These are phyloP conservation scores for Hirundichthys speculiger DNA, from an alignment of 2,113 vertebrate genomes.

Conservation along the genomic window DNA sequence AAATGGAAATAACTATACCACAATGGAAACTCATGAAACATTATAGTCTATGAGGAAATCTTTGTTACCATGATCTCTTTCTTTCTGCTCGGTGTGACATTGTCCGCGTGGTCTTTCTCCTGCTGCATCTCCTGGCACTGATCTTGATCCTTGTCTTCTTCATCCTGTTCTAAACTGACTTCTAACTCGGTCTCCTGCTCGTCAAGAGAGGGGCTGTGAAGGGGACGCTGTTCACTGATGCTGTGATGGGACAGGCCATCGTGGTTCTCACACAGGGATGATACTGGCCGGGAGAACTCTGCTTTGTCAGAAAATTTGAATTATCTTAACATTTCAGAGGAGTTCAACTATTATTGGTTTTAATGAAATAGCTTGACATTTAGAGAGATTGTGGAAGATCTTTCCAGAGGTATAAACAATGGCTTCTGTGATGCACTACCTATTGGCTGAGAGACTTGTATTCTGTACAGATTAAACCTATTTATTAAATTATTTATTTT, in stretches of 20 bases:
- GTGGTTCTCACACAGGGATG: slow-evolving; percentile 89
- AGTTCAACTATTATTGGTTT: background rate
- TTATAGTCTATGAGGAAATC: background rate
- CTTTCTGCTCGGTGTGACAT: slow-evolving; percentile 89
- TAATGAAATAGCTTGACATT: background rate
- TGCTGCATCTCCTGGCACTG: slow-evolving; percentile 63
- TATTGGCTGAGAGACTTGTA: too few species aligned
- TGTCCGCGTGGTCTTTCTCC: slow-evolving; percentile 43
- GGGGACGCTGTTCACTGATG: slow-evolving; percentile 58
- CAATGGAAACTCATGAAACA: background rate
- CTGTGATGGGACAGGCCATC: slow-evolving; percentile 79
- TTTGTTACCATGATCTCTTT: slow-evolving; percentile 91
- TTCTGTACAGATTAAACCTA: too few species aligned
- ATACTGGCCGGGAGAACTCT: slow-evolving; percentile 93
- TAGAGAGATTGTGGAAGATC: background rate
- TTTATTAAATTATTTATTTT: too few species aligned
- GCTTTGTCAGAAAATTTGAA: slow-evolving; percentile 45
- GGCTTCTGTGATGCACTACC: too few species aligned
- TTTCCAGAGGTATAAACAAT: background rate
- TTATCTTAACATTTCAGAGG: too few species aligned
- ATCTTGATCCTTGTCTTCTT: slow-evolving; percentile 80
- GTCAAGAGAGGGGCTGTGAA: slow-evolving; percentile 73
- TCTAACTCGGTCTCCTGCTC: slow-evolving; percentile 76
- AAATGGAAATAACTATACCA: background rate
- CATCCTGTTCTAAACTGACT: slow-evolving; percentile 76